These are phyloP conservation scores for Macroramphosus scolopax DNA, from an alignment of 2,797 vertebrate genomes.

Conservation along the genomic window DNA sequence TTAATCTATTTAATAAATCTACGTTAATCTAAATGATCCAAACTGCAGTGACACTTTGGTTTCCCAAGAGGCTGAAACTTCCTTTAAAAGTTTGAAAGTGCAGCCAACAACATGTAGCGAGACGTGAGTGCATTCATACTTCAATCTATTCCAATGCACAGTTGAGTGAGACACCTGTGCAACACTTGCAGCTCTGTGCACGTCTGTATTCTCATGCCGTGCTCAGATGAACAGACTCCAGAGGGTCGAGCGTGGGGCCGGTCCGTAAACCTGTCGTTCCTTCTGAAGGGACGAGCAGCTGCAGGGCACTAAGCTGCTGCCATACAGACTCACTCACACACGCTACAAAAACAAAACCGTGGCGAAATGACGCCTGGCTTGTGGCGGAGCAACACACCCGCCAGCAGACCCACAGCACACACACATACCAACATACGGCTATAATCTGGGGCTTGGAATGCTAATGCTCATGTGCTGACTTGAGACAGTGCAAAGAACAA, in stretches of 20 bases:
- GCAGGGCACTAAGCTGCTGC: slow-evolving; percentile 44
- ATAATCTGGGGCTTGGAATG: slow-evolving; percentile 59
- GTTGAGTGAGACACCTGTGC: neutral
- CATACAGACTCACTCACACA: slow-evolving; percentile 12
- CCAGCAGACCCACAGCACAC: slow-evolving; percentile 45
- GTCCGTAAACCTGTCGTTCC: slow-evolving; percentile 57
- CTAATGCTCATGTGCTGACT: slow-evolving; percentile 55
- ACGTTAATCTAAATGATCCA: no score
- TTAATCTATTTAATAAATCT: no score
- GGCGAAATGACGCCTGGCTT: slow-evolving; percentile 34
- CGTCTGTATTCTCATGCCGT: slow-evolving; percentile 2
- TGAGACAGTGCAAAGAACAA: slow-evolving; percentile 39
- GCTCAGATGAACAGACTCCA: slow-evolving; percentile 15
- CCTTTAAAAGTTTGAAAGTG: no score
- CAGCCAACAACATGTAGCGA: no score
- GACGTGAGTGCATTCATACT: no score
- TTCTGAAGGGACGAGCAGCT: slow-evolving; percentile 62
- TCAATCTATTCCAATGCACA: no score
- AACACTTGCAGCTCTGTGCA: slow-evolving; percentile 1
- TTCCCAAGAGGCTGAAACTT: no score
- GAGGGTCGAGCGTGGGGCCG: slow-evolving; percentile 22
- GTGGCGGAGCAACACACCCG: slow-evolving; percentile 37
- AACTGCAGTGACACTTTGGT: no score
- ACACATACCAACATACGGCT: slow-evolving; percentile 36
- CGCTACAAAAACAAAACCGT: slow-evolving; percentile 53